A percentile compares a stretch with the other conserved stretches of the same genome.
Conservation (phyloP, 2,797 vertebrate species). For the Rhinatrema bivittatum region DNA sequence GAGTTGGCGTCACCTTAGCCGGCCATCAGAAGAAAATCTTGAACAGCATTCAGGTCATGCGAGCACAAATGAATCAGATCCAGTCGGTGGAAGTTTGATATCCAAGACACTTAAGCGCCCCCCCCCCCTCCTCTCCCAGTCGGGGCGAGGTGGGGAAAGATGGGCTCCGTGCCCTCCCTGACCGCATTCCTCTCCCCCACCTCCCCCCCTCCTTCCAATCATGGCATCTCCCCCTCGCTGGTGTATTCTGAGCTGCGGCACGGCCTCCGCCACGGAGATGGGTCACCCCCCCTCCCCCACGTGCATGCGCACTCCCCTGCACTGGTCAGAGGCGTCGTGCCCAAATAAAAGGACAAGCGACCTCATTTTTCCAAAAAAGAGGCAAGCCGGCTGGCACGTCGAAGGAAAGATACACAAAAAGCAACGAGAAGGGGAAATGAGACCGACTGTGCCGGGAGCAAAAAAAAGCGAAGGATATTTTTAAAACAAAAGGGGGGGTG, state of each 20-base stretch:
- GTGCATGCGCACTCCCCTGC: no score
- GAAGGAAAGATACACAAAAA: no score
- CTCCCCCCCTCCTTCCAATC: no score
- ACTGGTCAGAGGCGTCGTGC: no score
- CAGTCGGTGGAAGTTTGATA: constrained; percentile 96
- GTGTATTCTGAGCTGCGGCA: not conserved
- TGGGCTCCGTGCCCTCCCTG: not conserved
- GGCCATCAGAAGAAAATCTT: constrained; percentile 99
- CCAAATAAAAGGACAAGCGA: no score
- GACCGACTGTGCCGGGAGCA: not conserved
- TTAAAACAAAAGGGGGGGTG: not conserved
- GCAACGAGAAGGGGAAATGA: no score
- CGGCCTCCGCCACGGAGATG: not conserved
- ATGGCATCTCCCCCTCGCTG: not conserved
- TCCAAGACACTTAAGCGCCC: constrained; percentile 30
- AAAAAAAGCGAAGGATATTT: not conserved
- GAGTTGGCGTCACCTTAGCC: constrained; percentile 93
- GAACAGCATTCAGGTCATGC: constrained; percentile 98
- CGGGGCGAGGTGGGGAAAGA: constrained; percentile 1
- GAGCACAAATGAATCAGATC: constrained; percentile 98
- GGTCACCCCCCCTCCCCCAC: no score
- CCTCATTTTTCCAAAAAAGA: no score
- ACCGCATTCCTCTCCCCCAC: no score
- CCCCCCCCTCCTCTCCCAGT: constrained; percentile 40
- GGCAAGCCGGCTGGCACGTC: no score